These are phyloP conservation scores for Protobothrops flavoviridis DNA, from an alignment of 2,113 vertebrate genomes.

Conservation along the genomic window DNA sequence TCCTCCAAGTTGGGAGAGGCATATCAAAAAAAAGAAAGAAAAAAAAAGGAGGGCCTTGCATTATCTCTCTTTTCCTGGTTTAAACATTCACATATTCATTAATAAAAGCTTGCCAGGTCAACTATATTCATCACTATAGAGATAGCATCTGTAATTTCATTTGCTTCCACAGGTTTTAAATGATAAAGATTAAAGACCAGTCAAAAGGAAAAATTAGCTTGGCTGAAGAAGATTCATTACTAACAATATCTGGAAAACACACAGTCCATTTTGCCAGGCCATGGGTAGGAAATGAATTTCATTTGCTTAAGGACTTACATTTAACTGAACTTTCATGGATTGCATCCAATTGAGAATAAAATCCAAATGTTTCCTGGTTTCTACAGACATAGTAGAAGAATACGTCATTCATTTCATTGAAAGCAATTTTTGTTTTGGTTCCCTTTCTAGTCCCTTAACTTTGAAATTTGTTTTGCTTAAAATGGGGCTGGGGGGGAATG, in stretches of 20 bases:
- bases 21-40: background rate
- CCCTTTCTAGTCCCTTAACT: background rate
- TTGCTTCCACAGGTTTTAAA: background rate
- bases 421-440: background rate
- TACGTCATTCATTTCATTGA: slow-evolving; percentile 46
- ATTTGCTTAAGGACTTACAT: slow-evolving; percentile 34
- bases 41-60: too few species aligned
- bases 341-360: slow-evolving; percentile 54
- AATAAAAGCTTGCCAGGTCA: background rate
- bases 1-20: background rate
- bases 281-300: slow-evolving; percentile 23
- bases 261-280: background rate
- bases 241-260: background rate
- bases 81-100: background rate
- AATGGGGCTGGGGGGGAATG: background rate
- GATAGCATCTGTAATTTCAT: background rate
- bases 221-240: background rate
- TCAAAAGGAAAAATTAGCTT: slow-evolving; percentile 1
- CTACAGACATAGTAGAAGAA: slow-evolving; percentile 41
- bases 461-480: slow-evolving; percentile 50
- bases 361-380: slow-evolving; percentile 61
- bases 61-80: background rate
- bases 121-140: background rate
- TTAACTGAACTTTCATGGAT: slow-evolving; percentile 45
- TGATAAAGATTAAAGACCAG: background rate